A percentile compares a stretch with the other conserved stretches of the same genome.
Conservation (phyloP, 2,797 vertebrate species). For the Fringilla coelebs region DNA sequence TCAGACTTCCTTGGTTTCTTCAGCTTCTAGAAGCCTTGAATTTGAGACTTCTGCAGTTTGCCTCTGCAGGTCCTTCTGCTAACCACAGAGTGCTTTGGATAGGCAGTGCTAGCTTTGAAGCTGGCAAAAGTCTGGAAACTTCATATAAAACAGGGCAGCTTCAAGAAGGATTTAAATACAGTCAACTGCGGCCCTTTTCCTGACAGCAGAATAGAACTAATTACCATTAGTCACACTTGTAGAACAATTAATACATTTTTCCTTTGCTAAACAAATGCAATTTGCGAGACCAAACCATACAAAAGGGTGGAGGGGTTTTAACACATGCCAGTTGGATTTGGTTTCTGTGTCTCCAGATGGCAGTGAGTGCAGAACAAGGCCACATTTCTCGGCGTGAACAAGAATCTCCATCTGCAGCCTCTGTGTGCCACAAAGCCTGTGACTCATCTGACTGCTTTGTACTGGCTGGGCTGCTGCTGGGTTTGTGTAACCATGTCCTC, state of each 20-base stretch:
- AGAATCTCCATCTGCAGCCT: conserved; percentile 11
- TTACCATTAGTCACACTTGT: conserved; percentile 31
- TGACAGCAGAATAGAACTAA: conserved; percentile 45
- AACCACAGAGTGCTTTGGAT: not conserved
- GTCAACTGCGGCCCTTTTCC: not conserved
- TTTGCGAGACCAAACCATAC: conserved; percentile 27
- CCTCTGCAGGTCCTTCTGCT: not conserved
- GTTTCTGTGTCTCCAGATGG: conserved; percentile 39
- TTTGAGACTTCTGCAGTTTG: not conserved
- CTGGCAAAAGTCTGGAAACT: not conserved
- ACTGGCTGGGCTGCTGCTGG: not conserved
- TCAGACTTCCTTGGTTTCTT: not conserved
- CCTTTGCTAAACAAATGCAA: conserved; percentile 38
- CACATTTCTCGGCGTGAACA: not conserved
- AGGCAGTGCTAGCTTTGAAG: not conserved
- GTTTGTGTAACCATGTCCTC: not conserved
- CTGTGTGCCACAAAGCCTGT: conserved; percentile 9
- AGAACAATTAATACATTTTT: conserved; percentile 59
- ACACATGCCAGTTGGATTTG: conserved; percentile 15
- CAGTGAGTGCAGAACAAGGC: not conserved
- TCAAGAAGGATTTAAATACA: not conserved
- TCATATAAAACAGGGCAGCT: not conserved
- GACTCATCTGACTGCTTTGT: conserved; percentile 19
- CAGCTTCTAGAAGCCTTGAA: not conserved
- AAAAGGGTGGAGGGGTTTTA: conserved; percentile 34